A percentile compares a stretch with the other conserved stretches of the same genome.
Evolutionary conservation across 2,113 vertebrate genomes (phyloP).

Genomic region (Cottus gobio): DNA sequence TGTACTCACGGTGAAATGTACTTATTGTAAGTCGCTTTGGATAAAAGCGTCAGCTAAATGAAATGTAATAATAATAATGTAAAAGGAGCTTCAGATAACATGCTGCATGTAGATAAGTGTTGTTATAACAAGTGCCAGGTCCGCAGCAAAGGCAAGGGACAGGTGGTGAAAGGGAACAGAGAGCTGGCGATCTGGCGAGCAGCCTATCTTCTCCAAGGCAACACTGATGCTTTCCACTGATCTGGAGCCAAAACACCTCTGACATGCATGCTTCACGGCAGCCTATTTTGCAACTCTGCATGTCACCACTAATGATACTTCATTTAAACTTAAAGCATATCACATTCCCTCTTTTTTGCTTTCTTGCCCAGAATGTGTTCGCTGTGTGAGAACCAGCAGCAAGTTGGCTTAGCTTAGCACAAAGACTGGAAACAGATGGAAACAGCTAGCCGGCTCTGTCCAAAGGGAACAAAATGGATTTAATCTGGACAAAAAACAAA

Average conservation of each 20-base stretch:
- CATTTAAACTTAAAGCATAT: not conserved
- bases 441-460: too few species aligned
- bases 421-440: too few species aligned
- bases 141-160: constrained; percentile 23
- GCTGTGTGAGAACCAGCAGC: too few species aligned
- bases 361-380: too few species aligned
- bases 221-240: constrained; percentile 24
- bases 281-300: not conserved
- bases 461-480: too few species aligned
- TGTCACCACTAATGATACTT: not conserved
- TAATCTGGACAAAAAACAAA: too few species aligned
- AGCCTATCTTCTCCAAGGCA: constrained; percentile 33
- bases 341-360: too few species aligned
- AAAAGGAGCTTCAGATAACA: constrained; percentile 27
- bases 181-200: constrained; percentile 22
- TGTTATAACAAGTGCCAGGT: constrained; percentile 1
- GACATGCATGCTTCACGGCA: not conserved
- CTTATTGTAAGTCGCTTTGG: too few species aligned
- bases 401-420: too few species aligned
- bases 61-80: too few species aligned
- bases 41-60: too few species aligned
- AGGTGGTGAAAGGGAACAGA: constrained; percentile 51
- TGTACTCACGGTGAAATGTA: too few species aligned
- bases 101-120: constrained; percentile 28
- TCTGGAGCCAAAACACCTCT: constrained; percentile 35